Evolutionary conservation across 2,797 vertebrate species (phyloP), one percentile per base, ranked within the genome.

Genomic region (Oryzias sinensis): DNA sequence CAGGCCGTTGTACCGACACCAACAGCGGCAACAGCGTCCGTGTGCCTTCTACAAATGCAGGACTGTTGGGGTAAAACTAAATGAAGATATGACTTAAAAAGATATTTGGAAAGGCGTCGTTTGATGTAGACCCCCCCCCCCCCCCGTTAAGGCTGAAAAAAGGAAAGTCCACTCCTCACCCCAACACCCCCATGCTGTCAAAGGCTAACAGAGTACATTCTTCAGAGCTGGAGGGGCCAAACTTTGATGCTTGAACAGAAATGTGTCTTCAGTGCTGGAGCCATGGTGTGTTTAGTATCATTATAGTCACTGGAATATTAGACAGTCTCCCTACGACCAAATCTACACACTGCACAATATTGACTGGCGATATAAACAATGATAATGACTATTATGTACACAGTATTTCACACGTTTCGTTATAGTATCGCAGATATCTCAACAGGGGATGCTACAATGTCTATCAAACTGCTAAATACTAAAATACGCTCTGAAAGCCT

Each of bases 171-270:
- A 82, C 71, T 79, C 72, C 52, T 49, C 83, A 84, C 72, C 72
- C 67, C 70, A 78, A 68, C 79, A 65, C 56, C 56, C 72, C 63
- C 63, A 61, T 74, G 68, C 81, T 74, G 78, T 80, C 77, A 85
- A 91, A 89, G 89, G 87, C 85, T 80, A 84, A 79, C 82, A 89
- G 84, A 82, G 77, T 93, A 93, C 92, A 93, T 92, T 93, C 91
- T 76, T 65, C 86, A 85, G 69, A 84, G 68, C 81, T 83, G 67
- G 22, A 63, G 20, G n/a, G 44, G 56, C 64, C 18, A 20, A 62
- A 61, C 51, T 17, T 20, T 52, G 59, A 63, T 82, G 77, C 58
- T 63, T 65, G 25, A 81, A 86, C 56, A 40, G 29, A 66, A 72
- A 67, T 74, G 49, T 62, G 52, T 56, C 59, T 59, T 62, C 53